A percentile compares a stretch with the other conserved stretches of the same genome.
Evolutionary conservation across 2,113 vertebrate species (phyloP).

Genomic region (Bagarius yarrelli): DNA sequence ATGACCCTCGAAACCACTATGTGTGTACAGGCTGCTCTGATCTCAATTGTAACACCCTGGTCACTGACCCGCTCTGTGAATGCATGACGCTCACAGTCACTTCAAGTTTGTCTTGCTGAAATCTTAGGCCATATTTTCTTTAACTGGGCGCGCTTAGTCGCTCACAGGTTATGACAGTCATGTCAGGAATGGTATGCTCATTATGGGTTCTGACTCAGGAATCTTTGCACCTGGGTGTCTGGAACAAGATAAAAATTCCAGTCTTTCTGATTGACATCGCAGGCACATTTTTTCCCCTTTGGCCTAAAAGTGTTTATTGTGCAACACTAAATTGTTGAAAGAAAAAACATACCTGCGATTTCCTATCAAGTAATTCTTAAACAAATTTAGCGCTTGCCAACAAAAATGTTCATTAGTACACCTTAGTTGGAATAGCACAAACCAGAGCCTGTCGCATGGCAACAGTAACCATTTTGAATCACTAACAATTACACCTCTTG

Average conservation of each 20-base stretch:
- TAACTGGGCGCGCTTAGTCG: conserved; percentile 39
- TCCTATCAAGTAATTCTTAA: neutral
- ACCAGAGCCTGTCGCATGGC: too few species aligned
- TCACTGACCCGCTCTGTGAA: conserved; percentile 2
- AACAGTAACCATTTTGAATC: too few species aligned
- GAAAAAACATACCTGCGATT: neutral
- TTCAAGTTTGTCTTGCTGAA: neutral
- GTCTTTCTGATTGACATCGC: neutral
- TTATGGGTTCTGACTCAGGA: conserved; percentile 31
- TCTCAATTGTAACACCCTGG: neutral
- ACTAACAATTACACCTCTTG: too few species aligned
- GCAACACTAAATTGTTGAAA: neutral
- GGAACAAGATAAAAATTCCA: conserved; percentile 17
- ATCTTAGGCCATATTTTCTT: conserved; percentile 9
- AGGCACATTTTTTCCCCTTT: conserved; percentile 12
- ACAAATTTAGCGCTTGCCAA: too few species aligned
- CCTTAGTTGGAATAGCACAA: too few species aligned
- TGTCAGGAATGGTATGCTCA: conserved; percentile 61
- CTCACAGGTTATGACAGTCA: conserved; percentile 54
- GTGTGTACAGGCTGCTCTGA: conserved; percentile 1
- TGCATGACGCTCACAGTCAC: neutral
- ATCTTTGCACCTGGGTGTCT: conserved; percentile 34
- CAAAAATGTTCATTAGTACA: too few species aligned
- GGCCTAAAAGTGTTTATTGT: conserved; percentile 2
- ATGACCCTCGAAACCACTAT: neutral